Evolutionary conservation across 2,113 vertebrate genomes (phyloP).

Genomic region (Tenrec ecaudatus): DNA sequence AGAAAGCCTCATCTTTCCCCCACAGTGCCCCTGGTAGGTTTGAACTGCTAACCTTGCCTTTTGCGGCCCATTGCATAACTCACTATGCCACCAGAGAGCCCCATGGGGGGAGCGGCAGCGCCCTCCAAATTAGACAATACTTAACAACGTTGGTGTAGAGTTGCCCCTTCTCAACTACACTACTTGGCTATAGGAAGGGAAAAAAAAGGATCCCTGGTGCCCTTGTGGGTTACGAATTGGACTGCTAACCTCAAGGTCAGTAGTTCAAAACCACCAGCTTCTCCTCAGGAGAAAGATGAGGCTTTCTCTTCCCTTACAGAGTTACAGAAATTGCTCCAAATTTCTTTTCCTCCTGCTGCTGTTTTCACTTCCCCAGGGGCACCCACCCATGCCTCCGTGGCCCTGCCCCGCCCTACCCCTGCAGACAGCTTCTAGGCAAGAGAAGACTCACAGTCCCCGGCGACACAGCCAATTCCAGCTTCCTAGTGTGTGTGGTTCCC

Average conservation of each 20-base stretch:
- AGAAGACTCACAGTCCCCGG: neutral
- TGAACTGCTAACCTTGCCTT: no score
- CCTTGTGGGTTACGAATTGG: no score
- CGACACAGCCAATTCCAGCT: neutral
- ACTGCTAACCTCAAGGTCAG: no score
- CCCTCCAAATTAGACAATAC: constrained; percentile 18
- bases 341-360: no score
- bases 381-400: neutral
- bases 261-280: no score
- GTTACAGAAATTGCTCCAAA: no score
- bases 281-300: neutral
- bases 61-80: no score
- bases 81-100: no score
- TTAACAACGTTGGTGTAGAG: neutral
- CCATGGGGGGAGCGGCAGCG: no score
- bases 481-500: neutral
- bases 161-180: neutral
- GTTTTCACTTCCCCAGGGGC: neutral
- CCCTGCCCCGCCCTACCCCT: neutral
- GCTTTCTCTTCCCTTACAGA: neutral
- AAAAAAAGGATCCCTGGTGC: no score
- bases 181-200: neutral
- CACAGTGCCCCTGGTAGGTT: no score
- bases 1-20: no score
- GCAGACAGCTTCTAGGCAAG: neutral